Base-by-base conservation (phyloP, 2,113 vertebrate genomes). In the Lepisosteus oculatus region DNA sequence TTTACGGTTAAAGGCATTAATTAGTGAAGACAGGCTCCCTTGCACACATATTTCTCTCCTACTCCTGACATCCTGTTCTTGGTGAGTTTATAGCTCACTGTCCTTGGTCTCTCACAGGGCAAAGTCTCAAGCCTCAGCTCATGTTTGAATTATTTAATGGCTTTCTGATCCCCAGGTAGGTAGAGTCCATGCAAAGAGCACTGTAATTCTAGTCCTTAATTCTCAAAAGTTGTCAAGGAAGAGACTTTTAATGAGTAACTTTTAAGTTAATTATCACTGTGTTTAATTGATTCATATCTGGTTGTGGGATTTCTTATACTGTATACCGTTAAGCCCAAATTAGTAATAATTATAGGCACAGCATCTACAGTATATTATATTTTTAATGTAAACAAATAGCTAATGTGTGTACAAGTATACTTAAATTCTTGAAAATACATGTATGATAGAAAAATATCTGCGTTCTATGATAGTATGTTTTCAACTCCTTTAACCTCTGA, bases 121-220 rank as follows among this genome's bases (percentile, higher is more conserved):
- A 8, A 61, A 44, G 62, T 69, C 63, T 57, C 67, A 54, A 70
- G 68, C 29, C 43, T 63, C 72, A 43, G 55, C 61, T 70, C 42
- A 75, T 70, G 62, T 45, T 55, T 81, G 79, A 78, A 81, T 81
- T 70, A 81, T 81, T 81, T 81, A 81, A 67, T 55, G 71, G 70
- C 73, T 41, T 69, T 65, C 47, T 71, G 69, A 74, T 77, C 69
- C 62, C 70, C 55, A 3, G 12, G 6, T 6, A 17, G 29, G 7
- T 64, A 3, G 42, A 6, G 44, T 70, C 67, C 42, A 55, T 45
- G 29, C 66, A 63, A 72, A 70, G 67, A 63, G 65, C 72, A 72
- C 74, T 73, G 15, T 70, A 2, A 44, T 17, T 62, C 67, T 55
- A 45, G 61, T 69, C n/a, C 70, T 13, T 61, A 43, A n/a, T 63